Evolutionary conservation across 1,140 invertebrate genomes (phyloP), one percentile per base, ranked within the genome.

Genomic region (Mycetomoellerius zeteki): DNA sequence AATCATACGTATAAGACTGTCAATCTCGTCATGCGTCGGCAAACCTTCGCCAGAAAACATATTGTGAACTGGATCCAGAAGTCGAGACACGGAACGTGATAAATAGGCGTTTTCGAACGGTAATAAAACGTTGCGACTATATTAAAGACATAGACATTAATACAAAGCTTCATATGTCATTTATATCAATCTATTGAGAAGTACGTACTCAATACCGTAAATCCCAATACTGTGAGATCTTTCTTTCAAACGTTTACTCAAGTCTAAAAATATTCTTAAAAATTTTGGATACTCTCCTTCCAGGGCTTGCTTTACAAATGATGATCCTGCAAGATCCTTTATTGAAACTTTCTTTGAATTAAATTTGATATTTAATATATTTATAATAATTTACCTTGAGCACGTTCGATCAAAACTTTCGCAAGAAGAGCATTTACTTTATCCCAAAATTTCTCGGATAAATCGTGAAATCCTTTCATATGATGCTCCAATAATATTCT

Each of bases 251-350:
- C 96, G 94, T 89, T 96, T 96, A 95, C 97, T 97, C 10, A 97
- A 92, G 80, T 97, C 97, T 72, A 96, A 95, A 94, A 96, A 97
- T 33, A 97, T 93, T 62, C 96, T 97, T 14, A 99, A 95, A 73
- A 99, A 96, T 93, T 98, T 98, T 21, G 98, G 98, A 95, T 97
- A 99, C 94, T 99, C 98, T 67, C 97, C 97, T 95, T 99, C 98
- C 75, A 99, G 96, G 54, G 98, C 97, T 95, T 98, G 98, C 91
- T 97, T 98, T n/a, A 98, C 96, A 90, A 97, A 97, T 62, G 96
- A 96, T 0, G 97, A 97, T 47, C 88, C 94, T 94, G 5, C 24
- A 88, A 87, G 37, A 91, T 33, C 37, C 19, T 27, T 30, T 1
- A 72, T 54, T 77, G 71, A 14, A 47, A 50, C 65, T 72, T 75